Conservation (phyloP, 2,113 vertebrate genomes). For the Mirounga angustirostris region DNA sequence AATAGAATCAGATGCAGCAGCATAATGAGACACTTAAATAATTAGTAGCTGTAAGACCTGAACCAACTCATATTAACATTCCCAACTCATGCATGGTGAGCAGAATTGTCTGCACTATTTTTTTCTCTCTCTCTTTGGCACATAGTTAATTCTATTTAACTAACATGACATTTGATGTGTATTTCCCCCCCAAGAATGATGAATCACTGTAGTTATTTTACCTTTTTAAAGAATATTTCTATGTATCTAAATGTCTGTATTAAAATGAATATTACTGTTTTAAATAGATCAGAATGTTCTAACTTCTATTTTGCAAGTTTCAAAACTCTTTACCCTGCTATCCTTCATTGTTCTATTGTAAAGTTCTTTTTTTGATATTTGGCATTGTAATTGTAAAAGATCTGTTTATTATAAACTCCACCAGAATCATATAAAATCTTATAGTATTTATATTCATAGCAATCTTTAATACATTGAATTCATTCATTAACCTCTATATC, state of each 20-base stretch:
- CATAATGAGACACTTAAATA: not conserved
- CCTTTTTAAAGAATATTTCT: not conserved
- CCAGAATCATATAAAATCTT: not conserved
- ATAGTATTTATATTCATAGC: not conserved
- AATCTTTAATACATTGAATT: constrained; percentile 37
- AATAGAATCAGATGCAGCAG: not conserved
- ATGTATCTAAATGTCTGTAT: not conserved
- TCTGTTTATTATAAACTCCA: not conserved
- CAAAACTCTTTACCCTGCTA: not conserved
- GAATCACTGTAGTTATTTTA: constrained; percentile 31
- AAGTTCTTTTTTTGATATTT: not conserved
- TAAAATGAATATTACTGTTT: not conserved
- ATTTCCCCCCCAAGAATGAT: not conserved
- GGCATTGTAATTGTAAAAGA: not conserved
- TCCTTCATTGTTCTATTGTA: not conserved
- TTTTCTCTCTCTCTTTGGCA: not conserved
- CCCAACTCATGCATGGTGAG: not conserved
- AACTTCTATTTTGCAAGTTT: constrained; percentile 36
- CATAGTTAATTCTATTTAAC: not conserved
- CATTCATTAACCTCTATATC: constrained; percentile 61
- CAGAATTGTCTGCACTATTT: not conserved
- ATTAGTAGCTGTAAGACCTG: not conserved
- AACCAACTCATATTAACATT: not conserved
- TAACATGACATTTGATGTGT: not conserved
- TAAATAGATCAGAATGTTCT: not conserved